Conservation (phyloP, 30 jellyfish, hydroid and myxozoan genomes). For the Turritopsis rubra region DNA sequence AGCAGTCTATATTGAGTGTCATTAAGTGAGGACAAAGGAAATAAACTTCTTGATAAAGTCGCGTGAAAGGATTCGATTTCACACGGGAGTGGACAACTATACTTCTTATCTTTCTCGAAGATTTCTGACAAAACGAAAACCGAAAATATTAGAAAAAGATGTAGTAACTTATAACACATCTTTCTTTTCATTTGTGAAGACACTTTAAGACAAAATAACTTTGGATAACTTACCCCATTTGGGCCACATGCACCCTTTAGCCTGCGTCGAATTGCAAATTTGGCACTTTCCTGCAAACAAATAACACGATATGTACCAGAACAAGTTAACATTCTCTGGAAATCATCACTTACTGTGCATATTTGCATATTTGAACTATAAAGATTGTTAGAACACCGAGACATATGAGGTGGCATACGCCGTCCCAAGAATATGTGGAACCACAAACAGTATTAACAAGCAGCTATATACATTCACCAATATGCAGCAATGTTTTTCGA, state of each 20-base stretch:
- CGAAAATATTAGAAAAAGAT: not conserved
- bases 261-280: conserved; percentile 33
- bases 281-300: conserved; percentile 29
- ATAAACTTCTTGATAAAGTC: conserved; percentile 45
- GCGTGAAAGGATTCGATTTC: conserved; percentile 47
- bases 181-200: not conserved
- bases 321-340: no score
- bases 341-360: no score
- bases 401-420: no score
- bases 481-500: no score
- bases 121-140: conserved; percentile 22
- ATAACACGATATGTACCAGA: not conserved
- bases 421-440: no score
- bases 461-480: no score
- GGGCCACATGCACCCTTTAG: conserved; percentile 51
- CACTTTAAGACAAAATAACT: not conserved
- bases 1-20: not conserved
- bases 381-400: no score
- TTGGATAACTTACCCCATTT: conserved; percentile 39
- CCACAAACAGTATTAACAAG: no score
- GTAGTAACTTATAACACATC: no score
- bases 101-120: conserved; percentile 38
- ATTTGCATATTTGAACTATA: not conserved
- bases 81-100: conserved; percentile 78
- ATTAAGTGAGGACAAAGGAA: conserved; percentile 35